Evolutionary conservation across 2,797 vertebrate genomes (phyloP).

Genomic region (Typhlichthys eigenmanni): DNA sequence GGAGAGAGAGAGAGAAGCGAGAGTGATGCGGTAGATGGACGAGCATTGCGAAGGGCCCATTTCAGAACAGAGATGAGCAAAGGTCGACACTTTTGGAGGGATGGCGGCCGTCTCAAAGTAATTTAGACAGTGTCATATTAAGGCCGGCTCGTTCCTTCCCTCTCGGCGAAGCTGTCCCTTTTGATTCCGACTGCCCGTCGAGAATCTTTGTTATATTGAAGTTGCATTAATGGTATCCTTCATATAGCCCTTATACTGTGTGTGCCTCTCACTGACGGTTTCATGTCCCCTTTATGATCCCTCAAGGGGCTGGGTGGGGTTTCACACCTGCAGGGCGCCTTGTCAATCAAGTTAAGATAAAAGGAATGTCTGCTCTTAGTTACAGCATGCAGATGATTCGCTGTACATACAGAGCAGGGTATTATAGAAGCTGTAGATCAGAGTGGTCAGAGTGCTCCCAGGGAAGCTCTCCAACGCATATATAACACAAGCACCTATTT

Average conservation of each 20-base stretch:
- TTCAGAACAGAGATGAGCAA: not conserved
- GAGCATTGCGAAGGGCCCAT: not conserved
- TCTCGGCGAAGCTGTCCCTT: not conserved
- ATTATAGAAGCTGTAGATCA: too few species aligned
- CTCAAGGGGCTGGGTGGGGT: too few species aligned
- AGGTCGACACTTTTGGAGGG: conserved; percentile 30
- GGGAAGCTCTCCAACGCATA: too few species aligned
- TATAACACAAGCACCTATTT: too few species aligned
- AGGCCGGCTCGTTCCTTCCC: not conserved
- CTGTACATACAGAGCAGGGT: too few species aligned
- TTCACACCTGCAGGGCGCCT: too few species aligned
- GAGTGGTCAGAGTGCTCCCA: too few species aligned
- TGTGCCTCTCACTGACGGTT: not conserved
- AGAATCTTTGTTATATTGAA: conserved; percentile 17
- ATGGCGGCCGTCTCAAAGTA: conserved; percentile 25
- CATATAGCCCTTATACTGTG: not conserved
- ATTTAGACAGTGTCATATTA: conserved; percentile 13
- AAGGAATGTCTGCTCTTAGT: too few species aligned
- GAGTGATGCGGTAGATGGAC: conserved; percentile 23
- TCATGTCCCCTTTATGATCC: not conserved
- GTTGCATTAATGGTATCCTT: conserved; percentile 5
- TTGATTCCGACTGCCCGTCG: not conserved
- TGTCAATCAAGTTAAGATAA: too few species aligned
- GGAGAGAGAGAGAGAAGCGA: conserved; percentile 12
- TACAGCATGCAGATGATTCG: too few species aligned